Evolutionary conservation across 2,113 vertebrate genomes (phyloP), one percentile per base, ranked within the genome.

Genomic region (Stegastes partitus): DNA sequence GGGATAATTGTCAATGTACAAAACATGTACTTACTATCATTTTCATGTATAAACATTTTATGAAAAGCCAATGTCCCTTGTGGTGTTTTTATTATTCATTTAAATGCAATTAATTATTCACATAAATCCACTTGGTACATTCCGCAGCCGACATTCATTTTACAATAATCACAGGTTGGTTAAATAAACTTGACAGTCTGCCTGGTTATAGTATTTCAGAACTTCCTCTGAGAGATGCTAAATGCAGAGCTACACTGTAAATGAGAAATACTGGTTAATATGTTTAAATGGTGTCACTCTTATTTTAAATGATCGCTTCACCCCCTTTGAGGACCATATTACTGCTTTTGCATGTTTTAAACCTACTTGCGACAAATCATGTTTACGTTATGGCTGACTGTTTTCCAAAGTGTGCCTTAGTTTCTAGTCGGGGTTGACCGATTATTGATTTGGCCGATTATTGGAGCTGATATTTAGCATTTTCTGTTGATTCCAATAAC

Each of bases 61-160:
- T 39, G 2, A 74, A 83, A 23, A 55, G 7, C 61, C 1, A 10
- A 4, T 6, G 19, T 9, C 9, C 11, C 10, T 18, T 39, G 23
- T 23, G 10, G 62, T 70, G 18, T 18, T 67, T 83, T 81, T 71
- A 65, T 91, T 84, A 1, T 11, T 58, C 22, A 47, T 74, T 81
- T 25, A n/a, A 68, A 71, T 22, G 19, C 65, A 59, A 15, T 75
- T 58, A 63, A 10, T 14, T 11, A 7, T 12, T 47, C 8, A 77
- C 15, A 57, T 11, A 23, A 28, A 54, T 18, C 31, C 11, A 47
- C 14, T 51, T 51, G n/a, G 70, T 44, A 19, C 57, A 21, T 31
- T 4, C 5, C 50, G 59, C 23, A 15, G 1, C 9, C 39, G 51
- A 34, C 14, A 42, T 39, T 73, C 58, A 67, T 66, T 26, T 50